Percentiles rank a stretch among this genome's conserved stretches.
Evolutionary conservation across 2,113 vertebrate species (phyloP).

Genomic region (Ictalurus punctatus): DNA sequence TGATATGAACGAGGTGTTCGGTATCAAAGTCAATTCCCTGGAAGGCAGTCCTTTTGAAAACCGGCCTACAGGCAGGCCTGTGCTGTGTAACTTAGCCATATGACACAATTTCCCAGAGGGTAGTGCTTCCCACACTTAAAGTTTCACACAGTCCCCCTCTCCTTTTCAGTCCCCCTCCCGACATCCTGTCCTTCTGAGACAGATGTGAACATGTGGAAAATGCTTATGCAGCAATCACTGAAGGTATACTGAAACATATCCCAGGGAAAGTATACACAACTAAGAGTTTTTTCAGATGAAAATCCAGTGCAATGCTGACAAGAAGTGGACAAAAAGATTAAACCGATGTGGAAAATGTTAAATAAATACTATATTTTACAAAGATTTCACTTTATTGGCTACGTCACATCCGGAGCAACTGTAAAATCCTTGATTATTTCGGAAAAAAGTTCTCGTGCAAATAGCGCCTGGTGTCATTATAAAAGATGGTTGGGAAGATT

Average conservation of each 20-base stretch:
- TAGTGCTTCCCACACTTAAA: constrained; percentile 27
- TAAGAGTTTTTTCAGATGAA: neutral
- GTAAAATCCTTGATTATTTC: neutral
- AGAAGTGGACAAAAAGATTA: neutral
- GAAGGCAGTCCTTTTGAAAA: neutral
- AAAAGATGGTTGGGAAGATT: neutral
- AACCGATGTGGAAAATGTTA: neutral
- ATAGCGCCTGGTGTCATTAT: neutral
- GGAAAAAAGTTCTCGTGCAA: too few relatives aligned
- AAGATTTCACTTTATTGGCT: neutral
- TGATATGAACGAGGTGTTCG: neutral
- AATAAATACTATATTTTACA: neutral
- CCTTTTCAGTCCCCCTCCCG: neutral
- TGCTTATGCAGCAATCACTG: neutral
- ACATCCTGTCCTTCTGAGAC: constrained; percentile 32
- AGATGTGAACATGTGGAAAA: constrained; percentile 6
- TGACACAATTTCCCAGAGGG: constrained; percentile 23
- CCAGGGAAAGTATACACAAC: neutral
- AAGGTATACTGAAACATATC: neutral
- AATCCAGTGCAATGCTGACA: neutral
- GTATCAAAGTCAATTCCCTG: constrained; percentile 6
- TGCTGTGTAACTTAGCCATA: neutral
- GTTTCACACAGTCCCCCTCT: constrained; percentile 13
- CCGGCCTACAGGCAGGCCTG: neutral
- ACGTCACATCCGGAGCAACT: neutral